A percentile compares a stretch with the other conserved stretches of the same genome.
Evolutionary conservation across 2,888 invertebrate species (phyloP).

Genomic region (Orthonychiurus folsomi): DNA sequence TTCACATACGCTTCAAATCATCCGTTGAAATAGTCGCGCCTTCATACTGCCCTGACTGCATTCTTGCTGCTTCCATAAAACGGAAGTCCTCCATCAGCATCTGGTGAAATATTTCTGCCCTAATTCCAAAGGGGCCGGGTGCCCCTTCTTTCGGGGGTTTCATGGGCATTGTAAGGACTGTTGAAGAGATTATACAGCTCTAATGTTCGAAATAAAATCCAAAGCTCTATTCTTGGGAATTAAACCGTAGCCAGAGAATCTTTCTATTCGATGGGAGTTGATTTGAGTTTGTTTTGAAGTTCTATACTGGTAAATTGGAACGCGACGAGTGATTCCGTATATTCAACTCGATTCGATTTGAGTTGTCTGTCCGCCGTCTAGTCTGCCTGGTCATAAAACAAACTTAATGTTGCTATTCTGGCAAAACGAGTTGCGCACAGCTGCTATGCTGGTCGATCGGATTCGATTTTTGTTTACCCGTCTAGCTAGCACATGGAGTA

Average conservation of each 20-base stretch:
- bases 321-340: too few species aligned
- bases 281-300: too few species aligned
- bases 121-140: not conserved
- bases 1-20: conserved; percentile 23
- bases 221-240: not conserved
- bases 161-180: not conserved
- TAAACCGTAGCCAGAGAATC: too few species aligned
- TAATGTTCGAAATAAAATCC: too few species aligned
- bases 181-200: not conserved
- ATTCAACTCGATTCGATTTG: too few species aligned
- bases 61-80: conserved; percentile 36
- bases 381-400: not conserved
- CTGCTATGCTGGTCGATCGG: too few species aligned
- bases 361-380: too few species aligned
- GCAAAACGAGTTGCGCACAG: too few species aligned
- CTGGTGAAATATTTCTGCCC: conserved; percentile 29
- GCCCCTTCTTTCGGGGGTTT: not conserved
- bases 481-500: too few species aligned
- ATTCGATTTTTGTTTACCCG: too few species aligned
- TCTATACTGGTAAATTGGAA: too few species aligned
- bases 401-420: not conserved
- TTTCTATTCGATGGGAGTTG: too few species aligned
- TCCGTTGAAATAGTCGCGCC: conserved; percentile 23
- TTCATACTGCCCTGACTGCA: conserved; percentile 30
- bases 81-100: conserved; percentile 35